A percentile compares a stretch with the other conserved stretches of the same genome.
phyloP scores from a whole-genome alignment of 1,140 invertebrate genomes.

The Megalonaias nervosa region DNA sequence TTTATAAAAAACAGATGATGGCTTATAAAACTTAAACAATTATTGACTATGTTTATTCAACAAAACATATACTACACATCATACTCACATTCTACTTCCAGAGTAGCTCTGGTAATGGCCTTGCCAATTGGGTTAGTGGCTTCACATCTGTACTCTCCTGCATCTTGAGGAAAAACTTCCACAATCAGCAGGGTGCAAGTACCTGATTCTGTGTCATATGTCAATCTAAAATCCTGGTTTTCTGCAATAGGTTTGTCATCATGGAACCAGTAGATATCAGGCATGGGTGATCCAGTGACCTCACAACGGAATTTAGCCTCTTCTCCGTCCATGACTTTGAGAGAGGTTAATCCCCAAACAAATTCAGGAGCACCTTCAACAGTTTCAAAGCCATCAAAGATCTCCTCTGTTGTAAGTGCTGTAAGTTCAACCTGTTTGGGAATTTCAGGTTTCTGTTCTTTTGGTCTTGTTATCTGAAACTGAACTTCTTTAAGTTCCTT shows the following conservation, averaged over 20 bases:
- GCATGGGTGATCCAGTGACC: slow-evolving; percentile 56
- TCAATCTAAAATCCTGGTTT: slow-evolving; percentile 66
- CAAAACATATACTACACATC: not conserved
- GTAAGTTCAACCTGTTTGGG: no score
- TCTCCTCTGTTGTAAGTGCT: slow-evolving; percentile 42
- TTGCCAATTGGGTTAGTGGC: slow-evolving; percentile 92
- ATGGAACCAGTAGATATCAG: slow-evolving; percentile 70
- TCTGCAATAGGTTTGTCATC: slow-evolving; percentile 84
- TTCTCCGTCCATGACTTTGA: slow-evolving; percentile 94
- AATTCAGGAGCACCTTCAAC: slow-evolving; percentile 82
- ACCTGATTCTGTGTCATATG: slow-evolving; percentile 60
- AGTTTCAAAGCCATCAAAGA: slow-evolving; percentile 46
- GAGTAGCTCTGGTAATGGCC: slow-evolving; percentile 82
- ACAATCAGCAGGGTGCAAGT: slow-evolving; percentile 63
- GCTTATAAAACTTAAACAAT: not conserved
- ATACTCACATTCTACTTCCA: slow-evolving; percentile 81
- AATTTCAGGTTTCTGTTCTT: no score
- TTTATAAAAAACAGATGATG: not conserved
- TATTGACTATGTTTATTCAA: not conserved
- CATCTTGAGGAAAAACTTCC: slow-evolving; percentile 88
- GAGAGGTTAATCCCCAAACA: slow-evolving; percentile 79
- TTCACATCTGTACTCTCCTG: slow-evolving; percentile 94
- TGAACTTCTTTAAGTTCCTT: slow-evolving; percentile 47
- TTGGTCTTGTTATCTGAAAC: slow-evolving; percentile 14
- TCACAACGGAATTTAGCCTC: slow-evolving; percentile 80